Base-by-base conservation (phyloP, 2,888 invertebrate genomes). In the Cryptocheilus praepositus region DNA sequence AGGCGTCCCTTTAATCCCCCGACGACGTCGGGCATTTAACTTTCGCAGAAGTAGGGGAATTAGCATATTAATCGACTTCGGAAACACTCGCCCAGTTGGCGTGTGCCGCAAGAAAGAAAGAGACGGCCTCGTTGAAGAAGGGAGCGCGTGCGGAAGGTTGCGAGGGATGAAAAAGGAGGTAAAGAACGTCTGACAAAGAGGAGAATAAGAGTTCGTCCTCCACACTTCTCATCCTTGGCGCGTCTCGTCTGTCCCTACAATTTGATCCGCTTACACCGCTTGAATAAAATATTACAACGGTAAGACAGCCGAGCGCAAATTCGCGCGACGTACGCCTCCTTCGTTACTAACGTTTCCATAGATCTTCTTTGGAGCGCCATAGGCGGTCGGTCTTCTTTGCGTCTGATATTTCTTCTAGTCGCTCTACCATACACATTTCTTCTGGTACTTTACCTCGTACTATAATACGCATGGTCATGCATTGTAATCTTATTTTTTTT, bases 11-110 rank as follows among this genome's bases (percentile, higher is more conserved):
- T 73, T 73, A 73, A 73, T 73, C 74, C 68, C 59, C 21, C 58
- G 67, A 64, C 67, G 74, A 66, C 65, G 67, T 58, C 60, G 67
- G 56, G 72, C 70, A 73, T 73, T 73, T 74, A 73, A 73, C 67
- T 74, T 73, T 74, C 66, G 67, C 65, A 55, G 67, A 67, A 70
- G 73, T 66, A 68, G 61, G 53, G 55, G 67, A 74, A 74, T 74
- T 74, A 73, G 65, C 74, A 74, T 74, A 74, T 73, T 73, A 74
- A 74, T 74, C 65, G 74, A 73, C 65, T 73, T 72, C 65, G 63
- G 64, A 64, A 70, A 60, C 64, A 62, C 63, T 68, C 56, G 54
- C 49, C 52, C 61, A 60, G 60, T 43, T 55, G 58, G 64, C 21
- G 22, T 8, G 49, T 49, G 19, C 49, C 36, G 36, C 2, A 25